Evolutionary conservation across 2,797 vertebrate species (phyloP).

Genomic region (Sarcoramphus papa): DNA sequence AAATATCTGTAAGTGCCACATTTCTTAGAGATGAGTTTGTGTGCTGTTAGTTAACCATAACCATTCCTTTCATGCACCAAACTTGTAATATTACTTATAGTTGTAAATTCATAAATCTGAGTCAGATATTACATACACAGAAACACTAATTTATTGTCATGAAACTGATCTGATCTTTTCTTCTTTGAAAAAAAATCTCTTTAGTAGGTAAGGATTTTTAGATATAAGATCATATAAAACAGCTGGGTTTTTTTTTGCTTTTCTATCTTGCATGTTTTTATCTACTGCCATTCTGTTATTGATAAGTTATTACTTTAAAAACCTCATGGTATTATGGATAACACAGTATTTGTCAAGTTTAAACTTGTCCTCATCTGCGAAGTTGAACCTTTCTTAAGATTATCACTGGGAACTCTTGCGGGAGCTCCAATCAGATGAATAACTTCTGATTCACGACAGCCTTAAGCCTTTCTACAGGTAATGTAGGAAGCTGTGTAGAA

Average conservation of each 20-base stretch:
- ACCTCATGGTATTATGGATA: not conserved
- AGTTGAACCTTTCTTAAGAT: not conserved
- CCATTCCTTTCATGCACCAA: not conserved
- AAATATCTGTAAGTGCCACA: not conserved
- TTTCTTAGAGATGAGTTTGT: not conserved
- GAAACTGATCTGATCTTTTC: not conserved
- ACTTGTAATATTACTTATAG: not conserved
- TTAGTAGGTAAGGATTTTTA: not conserved
- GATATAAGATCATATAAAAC: not conserved
- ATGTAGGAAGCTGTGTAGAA: not conserved
- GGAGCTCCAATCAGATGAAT: not conserved
- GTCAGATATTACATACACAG: not conserved
- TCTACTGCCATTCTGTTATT: not conserved
- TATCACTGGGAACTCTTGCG: not conserved
- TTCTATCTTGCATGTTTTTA: not conserved
- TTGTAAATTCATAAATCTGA: not conserved
- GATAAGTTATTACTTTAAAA: not conserved
- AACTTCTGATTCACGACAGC: not conserved
- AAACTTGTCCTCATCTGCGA: not conserved
- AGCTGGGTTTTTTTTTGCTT: accelerated
- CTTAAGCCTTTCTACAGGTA: not conserved
- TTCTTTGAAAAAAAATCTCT: not conserved
- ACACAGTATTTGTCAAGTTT: not conserved
- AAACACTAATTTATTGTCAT: not conserved
- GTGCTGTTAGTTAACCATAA: not conserved